These are phyloP conservation scores for Oxyruncus cristatus DNA, from an alignment of 2,113 vertebrate species.

Conservation along the genomic window DNA sequence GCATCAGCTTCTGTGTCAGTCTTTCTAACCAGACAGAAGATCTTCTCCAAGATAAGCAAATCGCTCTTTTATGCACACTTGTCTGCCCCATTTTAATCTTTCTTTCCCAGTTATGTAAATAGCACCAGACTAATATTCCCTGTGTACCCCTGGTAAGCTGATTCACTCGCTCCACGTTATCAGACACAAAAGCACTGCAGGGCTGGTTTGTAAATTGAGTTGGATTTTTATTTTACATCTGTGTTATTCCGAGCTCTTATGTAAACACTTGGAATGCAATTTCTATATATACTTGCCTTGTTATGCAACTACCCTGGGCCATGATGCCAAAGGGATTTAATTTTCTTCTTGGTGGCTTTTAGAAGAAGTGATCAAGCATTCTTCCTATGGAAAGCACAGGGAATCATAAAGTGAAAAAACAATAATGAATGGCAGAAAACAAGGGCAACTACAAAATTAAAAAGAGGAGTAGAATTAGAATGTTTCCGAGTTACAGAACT, in stretches of 20 bases:
- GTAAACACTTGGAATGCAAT: slow-evolving; percentile 50
- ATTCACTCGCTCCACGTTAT: neutral
- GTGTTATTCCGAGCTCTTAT: slow-evolving; percentile 50
- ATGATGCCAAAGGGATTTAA: slow-evolving; percentile 39
- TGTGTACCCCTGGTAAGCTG: neutral
- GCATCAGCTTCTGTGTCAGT: neutral
- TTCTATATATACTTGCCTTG: slow-evolving; percentile 3
- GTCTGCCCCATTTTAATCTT: neutral
- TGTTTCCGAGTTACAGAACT: neutral
- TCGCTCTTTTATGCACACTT: neutral
- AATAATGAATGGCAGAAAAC: neutral
- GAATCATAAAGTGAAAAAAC: neutral
- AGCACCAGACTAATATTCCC: neutral
- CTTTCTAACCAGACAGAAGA: neutral
- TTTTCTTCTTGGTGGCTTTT: neutral
- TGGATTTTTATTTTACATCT: neutral
- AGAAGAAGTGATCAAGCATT: slow-evolving; percentile 23
- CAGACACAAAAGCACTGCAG: neutral
- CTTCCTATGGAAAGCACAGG: neutral
- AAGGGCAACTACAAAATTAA: neutral
- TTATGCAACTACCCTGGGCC: slow-evolving; percentile 37
- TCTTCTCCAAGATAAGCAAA: neutral
- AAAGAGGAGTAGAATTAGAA: accelerated
- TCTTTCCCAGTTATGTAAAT: slow-evolving; percentile 23
- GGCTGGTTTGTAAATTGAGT: slow-evolving; percentile 3